These are phyloP conservation scores for Homarus gammarus DNA, from an alignment of 2,888 invertebrate genomes.

Conservation along the genomic window DNA sequence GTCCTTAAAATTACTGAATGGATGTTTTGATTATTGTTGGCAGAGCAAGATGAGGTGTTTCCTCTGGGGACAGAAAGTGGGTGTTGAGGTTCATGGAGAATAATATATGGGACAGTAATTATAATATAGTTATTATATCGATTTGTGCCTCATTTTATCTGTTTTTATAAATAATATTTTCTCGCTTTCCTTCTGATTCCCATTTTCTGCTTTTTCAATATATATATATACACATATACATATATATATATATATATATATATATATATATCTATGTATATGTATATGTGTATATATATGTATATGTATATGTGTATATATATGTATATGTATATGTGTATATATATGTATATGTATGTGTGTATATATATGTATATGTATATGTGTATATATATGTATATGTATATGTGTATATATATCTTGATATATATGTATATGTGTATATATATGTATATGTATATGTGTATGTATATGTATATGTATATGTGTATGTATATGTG, in stretches of 20 bases:
- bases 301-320: neutral
- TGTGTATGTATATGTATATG: slow-evolving; percentile 29
- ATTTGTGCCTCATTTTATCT: no score
- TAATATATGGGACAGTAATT: no score
- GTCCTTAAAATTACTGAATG: no score
- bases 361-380: slow-evolving; percentile 9
- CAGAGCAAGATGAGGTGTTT: no score
- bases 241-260: neutral
- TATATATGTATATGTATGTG: neutral
- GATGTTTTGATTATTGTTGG: no score
- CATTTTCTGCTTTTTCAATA: no score
- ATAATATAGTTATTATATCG: no score
- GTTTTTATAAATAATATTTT: no score
- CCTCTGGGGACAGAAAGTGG: no score
- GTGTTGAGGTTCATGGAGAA: no score
- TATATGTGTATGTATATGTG: no score
- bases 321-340: neutral
- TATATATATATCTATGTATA: slow-evolving; percentile 19
- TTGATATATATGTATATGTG: slow-evolving; percentile 9
- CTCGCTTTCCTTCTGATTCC: no score
- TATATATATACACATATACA: neutral
- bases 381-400: neutral
- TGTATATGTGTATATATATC: neutral
- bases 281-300: slow-evolving; percentile 13
- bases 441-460: slow-evolving; percentile 17